Conservation (phyloP, 2,113 vertebrate genomes). For the Neotragus moschatus region DNA sequence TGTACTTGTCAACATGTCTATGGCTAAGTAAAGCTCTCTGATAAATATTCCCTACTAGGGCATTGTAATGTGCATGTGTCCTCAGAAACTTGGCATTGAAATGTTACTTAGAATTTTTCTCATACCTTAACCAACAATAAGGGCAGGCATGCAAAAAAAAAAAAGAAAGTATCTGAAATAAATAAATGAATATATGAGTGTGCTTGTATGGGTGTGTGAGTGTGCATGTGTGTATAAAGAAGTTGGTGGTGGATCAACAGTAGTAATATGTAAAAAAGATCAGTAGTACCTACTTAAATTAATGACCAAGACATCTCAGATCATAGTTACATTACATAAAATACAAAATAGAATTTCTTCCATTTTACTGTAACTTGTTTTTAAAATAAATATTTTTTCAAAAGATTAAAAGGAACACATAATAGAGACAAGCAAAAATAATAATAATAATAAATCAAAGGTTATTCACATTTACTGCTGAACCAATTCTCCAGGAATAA, state of each 20-base stretch:
- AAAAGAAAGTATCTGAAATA: background rate
- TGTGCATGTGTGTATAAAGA: background rate
- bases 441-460: background rate
- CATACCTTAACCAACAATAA: background rate
- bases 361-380: conserved; percentile 17
- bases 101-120: background rate
- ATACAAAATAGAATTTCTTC: conserved; percentile 15
- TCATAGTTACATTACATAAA: background rate
- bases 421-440: background rate
- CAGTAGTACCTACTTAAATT: background rate
- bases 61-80: background rate
- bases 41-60: background rate
- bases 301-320: background rate
- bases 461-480: background rate
- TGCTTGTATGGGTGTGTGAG: no score
- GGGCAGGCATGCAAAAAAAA: background rate
- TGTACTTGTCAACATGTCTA: background rate
- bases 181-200: background rate
- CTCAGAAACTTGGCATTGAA: background rate
- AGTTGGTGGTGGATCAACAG: background rate
- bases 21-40: background rate
- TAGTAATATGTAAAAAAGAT: background rate
- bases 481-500: conserved; percentile 46
- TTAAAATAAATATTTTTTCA: conserved; percentile 29
- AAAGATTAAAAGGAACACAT: conserved; percentile 13